Conservation (phyloP, 2,888 invertebrate species). For the Petrolisthes cinctipes region DNA sequence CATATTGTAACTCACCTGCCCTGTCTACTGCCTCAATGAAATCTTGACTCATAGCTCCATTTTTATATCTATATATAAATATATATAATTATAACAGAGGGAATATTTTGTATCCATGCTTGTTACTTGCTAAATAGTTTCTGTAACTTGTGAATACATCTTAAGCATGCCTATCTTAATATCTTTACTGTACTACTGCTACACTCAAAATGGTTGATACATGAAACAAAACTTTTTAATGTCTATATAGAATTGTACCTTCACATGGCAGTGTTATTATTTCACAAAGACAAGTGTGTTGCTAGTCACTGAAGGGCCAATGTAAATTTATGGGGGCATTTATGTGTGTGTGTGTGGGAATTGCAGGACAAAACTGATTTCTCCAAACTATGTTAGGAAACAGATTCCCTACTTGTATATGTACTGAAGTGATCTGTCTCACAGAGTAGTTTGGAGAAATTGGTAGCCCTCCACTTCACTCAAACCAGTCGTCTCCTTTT, state of each 20-base stretch:
- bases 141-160: not conserved
- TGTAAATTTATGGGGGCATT: too few species aligned
- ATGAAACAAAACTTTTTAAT: too few species aligned
- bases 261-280: constrained; percentile 22
- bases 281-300: constrained; percentile 43
- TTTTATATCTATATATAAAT: not conserved
- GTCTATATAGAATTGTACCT: constrained; percentile 24
- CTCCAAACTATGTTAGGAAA: too few species aligned
- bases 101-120: constrained; percentile 24
- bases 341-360: too few species aligned
- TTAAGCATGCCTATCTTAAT: constrained; percentile 5
- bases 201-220: too few species aligned
- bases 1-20: constrained; percentile 14
- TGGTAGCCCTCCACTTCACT: too few species aligned
- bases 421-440: too few species aligned
- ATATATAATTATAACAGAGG: constrained; percentile 19
- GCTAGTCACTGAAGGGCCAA: constrained; percentile 40
- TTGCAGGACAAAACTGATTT: too few species aligned
- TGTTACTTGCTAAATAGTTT: constrained; percentile 8
- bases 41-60: constrained; percentile 11
- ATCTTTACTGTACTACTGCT: not conserved
- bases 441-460: too few species aligned
- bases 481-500: too few species aligned
- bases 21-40: constrained; percentile 1
- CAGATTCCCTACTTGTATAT: too few species aligned